A percentile compares a stretch with the other conserved stretches of the same genome.
These are phyloP conservation scores for Zosterops lateralis DNA, from an alignment of 2,113 vertebrate genomes.

Conservation along the genomic window DNA sequence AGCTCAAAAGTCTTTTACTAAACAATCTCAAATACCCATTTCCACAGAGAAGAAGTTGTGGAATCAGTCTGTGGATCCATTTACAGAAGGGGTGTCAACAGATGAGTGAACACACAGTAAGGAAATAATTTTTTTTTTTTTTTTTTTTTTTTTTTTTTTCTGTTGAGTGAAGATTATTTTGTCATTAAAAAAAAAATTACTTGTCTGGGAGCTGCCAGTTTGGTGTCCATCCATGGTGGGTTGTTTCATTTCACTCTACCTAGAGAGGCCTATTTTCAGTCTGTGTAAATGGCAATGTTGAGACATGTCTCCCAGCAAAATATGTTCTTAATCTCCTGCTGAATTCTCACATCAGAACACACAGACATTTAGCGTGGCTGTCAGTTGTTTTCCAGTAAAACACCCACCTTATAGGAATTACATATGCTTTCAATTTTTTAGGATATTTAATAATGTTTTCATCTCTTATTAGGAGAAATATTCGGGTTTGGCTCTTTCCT, in stretches of 20 bases:
- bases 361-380: constrained; percentile 30
- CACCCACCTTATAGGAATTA: constrained; percentile 37
- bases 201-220: not conserved
- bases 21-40: not conserved
- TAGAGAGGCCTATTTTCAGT: not conserved
- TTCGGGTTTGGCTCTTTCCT: constrained; percentile 18
- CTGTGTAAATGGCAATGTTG: not conserved
- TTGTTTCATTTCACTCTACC: not conserved
- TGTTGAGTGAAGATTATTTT: not conserved
- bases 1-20: not conserved
- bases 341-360: constrained; percentile 52
- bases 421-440: constrained; percentile 49
- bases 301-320: constrained; percentile 33
- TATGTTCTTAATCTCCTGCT: constrained; percentile 59
- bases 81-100: not conserved
- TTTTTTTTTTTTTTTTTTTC: not conserved
- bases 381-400: constrained; percentile 68
- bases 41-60: not conserved
- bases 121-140: too few species aligned
- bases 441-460: constrained; percentile 59
- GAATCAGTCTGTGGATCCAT: not conserved
- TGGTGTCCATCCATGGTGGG: not conserved
- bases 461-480: constrained; percentile 53
- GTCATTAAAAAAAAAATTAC: not conserved
- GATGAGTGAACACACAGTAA: not conserved